phyloP scores from a whole-genome alignment of 1,140 invertebrate species.

The Vollenhovia emeryi region DNA sequence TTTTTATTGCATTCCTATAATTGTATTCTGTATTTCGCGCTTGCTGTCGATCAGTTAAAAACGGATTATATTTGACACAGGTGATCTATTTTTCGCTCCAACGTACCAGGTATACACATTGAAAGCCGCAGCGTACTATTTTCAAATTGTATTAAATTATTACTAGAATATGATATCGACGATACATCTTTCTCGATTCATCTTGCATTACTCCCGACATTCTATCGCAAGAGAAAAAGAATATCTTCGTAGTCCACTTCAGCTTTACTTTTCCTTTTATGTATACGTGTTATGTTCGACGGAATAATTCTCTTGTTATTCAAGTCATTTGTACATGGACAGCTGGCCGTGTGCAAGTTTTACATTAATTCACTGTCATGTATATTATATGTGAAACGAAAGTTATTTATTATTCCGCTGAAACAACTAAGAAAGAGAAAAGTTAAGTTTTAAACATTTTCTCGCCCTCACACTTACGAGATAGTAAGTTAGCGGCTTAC shows the following conservation, averaged over 20 bases:
- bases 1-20: constrained; percentile 29
- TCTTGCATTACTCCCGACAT: not conserved
- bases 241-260: not conserved
- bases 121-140: not conserved
- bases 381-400: not conserved
- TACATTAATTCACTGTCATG: not conserved
- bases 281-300: not conserved
- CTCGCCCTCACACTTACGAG: not conserved
- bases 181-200: not conserved
- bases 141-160: constrained; percentile 26
- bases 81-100: constrained; percentile 11
- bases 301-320: not conserved
- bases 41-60: constrained; percentile 11
- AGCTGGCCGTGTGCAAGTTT: not conserved
- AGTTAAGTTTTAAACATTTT: not conserved
- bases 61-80: constrained; percentile 14
- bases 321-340: not conserved
- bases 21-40: constrained; percentile 16
- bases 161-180: not conserved
- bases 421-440: not conserved
- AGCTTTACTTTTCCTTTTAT: not conserved
- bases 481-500: not conserved
- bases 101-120: not conserved
- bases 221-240: not conserved
- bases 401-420: not conserved